phyloP scores from a whole-genome alignment of 2,113 vertebrate genomes.

The Psilopogon haemacephalus region DNA sequence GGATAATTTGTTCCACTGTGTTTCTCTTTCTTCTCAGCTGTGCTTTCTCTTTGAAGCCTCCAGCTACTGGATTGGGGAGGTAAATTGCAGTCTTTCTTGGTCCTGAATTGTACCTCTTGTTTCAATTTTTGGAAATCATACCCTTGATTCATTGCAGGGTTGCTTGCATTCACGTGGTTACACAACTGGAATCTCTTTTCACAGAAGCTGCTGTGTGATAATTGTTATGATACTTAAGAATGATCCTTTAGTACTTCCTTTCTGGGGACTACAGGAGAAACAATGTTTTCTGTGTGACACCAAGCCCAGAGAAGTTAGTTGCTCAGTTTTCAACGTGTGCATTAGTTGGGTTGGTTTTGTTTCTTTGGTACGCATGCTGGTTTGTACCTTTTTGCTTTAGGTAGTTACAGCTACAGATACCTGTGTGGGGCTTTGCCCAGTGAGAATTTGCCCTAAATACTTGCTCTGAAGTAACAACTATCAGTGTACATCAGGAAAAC shows the following conservation, averaged over 20 bases:
- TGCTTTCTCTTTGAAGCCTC: constrained; percentile 55
- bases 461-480: not conserved
- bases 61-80: constrained; percentile 49
- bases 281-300: not conserved
- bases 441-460: not conserved
- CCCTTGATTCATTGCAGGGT: not conserved
- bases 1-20: constrained; percentile 52
- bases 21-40: constrained; percentile 56
- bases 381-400: not conserved
- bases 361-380: not conserved
- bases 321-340: not conserved
- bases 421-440: not conserved
- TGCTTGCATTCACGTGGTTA: not conserved
- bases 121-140: constrained; percentile 33
- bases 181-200: not conserved
- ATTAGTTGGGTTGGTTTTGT: not conserved
- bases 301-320: not conserved
- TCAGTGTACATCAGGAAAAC: not conserved
- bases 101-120: constrained; percentile 35
- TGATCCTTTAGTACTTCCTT: constrained; percentile 32
- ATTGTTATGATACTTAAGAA: constrained; percentile 14
- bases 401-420: not conserved
- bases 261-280: not conserved
- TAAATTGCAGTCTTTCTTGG: constrained; percentile 23
- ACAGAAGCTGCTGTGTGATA: constrained; percentile 40